Evolutionary conservation across 2,888 invertebrate genomes (phyloP), one percentile per base, ranked within the genome.

Genomic region (Erpobdella octoculata): DNA sequence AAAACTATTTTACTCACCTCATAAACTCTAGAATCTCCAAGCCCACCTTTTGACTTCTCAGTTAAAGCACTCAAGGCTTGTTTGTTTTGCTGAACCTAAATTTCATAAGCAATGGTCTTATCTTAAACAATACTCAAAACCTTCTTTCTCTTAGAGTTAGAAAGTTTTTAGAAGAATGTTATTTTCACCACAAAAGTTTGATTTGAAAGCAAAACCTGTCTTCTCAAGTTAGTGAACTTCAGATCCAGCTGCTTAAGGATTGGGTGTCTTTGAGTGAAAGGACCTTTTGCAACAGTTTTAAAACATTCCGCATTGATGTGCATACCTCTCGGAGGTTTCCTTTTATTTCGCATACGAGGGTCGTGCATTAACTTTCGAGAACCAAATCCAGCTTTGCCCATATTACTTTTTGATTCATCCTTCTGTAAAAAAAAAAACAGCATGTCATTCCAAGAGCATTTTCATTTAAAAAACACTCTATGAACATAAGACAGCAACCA

Each of bases 271-370:
- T 89, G 89, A 81, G 87, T 87, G 78, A 81, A 85, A 73, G 89
- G 88, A 78, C 89, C 89, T 76, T 89, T 89, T 74, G 93, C 93
- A 87, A 96, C 89, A 79, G 91, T 89, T 78, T 92, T 90, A 84
- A 96, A 88, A 87, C 95, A 95, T 85, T 95, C 95, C 85, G 93
- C 91, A 88, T 93, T 93, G 86, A 96, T 91, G 87, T 92, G 92
- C 90, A 96, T 93, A 85, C 95, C 95, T 80, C 91, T 90, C 75
- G 95, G 95, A 80, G 95, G 91, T 83, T 91, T 91, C 82, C 93
- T 89, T 80, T 87, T 80, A 76, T 73, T 75, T 33, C 78, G 73
- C 74, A 79, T 74, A 70, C 80, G 75, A 68, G 89, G 89, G 80
- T 90, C 89, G 76, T 89, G 86, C 85, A 73, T 70, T 33, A 69